Conservation (phyloP, 30 jellyfish, hydroid and myxozoan species). For the Aurelia aurita region DNA sequence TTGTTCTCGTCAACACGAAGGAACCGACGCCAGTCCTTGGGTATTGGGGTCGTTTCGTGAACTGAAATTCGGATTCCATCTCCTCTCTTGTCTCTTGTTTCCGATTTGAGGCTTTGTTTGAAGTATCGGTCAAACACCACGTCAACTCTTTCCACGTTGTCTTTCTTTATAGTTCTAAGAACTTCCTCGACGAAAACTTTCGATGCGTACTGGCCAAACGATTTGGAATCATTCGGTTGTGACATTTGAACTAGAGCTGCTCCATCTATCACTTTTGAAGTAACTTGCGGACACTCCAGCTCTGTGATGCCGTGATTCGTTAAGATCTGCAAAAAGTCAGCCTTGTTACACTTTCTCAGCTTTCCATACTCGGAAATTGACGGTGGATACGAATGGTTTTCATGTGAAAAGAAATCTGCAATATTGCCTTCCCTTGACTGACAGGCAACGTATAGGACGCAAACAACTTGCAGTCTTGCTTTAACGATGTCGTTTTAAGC, state of each 20-base stretch:
- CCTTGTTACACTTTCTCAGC: constrained; percentile 3
- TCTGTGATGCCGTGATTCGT: constrained; percentile 37
- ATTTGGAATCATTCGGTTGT: constrained; percentile 21
- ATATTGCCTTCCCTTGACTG: constrained; percentile 42
- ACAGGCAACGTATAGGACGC: constrained; percentile 26
- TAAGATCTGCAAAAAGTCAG: constrained; percentile 26
- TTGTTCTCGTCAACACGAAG: constrained; percentile 48
- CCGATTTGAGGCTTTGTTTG: constrained; percentile 27
- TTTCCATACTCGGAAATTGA: constrained; percentile 36
- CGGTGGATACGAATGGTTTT: constrained; percentile 51
- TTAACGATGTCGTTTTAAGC: constrained; percentile 17
- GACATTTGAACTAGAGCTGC: constrained; percentile 50
- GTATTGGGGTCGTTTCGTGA: constrained; percentile 21
- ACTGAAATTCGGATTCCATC: constrained; percentile 36
- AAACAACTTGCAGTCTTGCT: too few species aligned
- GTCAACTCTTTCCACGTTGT: constrained; percentile 16
- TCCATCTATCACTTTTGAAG: constrained; percentile 49
- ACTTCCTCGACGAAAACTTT: constrained; percentile 5
- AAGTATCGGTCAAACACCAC: constrained; percentile 51
- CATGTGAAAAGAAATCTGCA: constrained; percentile 51
- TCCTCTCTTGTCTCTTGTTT: constrained; percentile 52
- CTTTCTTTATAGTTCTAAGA: not conserved
- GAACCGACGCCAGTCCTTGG: too few species aligned
- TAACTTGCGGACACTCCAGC: not conserved
- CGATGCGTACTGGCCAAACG: constrained; percentile 33